phyloP scores from a whole-genome alignment of 2,113 vertebrate genomes.

The Spermophilus dauricus region DNA sequence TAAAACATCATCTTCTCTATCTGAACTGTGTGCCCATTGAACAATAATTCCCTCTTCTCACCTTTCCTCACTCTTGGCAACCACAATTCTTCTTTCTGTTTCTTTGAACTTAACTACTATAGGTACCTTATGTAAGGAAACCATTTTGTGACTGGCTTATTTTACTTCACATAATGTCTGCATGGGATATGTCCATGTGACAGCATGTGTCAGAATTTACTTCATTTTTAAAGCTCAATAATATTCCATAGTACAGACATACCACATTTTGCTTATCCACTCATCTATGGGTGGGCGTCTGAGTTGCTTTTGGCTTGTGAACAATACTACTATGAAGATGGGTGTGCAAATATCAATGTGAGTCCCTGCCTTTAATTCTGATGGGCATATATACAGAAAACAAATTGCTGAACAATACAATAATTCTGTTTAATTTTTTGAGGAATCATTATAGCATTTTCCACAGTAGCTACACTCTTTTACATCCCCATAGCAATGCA shows the following conservation, averaged over 20 bases:
- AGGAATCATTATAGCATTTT: not conserved
- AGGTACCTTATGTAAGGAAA: not conserved
- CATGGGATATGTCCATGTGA: not conserved
- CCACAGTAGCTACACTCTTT: not conserved
- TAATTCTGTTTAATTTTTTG: not conserved
- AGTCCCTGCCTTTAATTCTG: too few species aligned
- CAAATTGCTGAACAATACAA: not conserved
- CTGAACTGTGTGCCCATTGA: not conserved
- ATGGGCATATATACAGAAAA: too few species aligned
- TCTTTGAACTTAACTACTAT: not conserved
- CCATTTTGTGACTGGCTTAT: not conserved
- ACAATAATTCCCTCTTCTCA: not conserved
- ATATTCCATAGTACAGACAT: not conserved
- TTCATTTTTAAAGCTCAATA: not conserved
- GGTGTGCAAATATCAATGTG: too few species aligned
- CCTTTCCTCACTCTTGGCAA: not conserved
- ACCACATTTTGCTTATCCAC: not conserved
- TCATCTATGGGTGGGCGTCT: not conserved
- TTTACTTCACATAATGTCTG: not conserved
- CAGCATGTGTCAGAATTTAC: not conserved
- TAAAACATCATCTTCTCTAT: not conserved
- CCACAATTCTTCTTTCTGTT: not conserved
- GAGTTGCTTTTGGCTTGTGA: too few species aligned
- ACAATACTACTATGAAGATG: too few species aligned
- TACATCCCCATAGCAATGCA: not conserved